Base-by-base conservation (phyloP, 1,140 invertebrate species). In the Drosophila quadrilineata region DNA sequence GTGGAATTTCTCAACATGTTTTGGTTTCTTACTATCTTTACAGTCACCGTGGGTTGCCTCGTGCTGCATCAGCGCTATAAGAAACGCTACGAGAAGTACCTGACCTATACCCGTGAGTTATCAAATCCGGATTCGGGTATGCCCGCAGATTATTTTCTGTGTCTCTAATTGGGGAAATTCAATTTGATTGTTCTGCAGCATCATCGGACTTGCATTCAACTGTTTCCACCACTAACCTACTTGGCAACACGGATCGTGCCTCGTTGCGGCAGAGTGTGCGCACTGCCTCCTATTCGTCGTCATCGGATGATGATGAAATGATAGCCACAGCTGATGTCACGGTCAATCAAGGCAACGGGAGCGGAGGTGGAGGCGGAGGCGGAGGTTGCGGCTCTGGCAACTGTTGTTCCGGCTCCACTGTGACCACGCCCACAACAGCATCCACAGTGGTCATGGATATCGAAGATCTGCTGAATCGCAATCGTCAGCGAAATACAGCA, bases 31-130 rank as follows among this genome's bases (percentile, higher is more conserved):
- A n/a, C n/a, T 50, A 17, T 52, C 10, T 60, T 88, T 90, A 17
- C 73, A 93, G 94, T 95, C 6, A 95, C 94, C 5, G 90, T 95
- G 14, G 93, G 94, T 0, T 94, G 93, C 72, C 90, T 96, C 19
- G 92, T 96, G 9, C 88, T 96, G 35, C 94, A 95, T 79, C 95
- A 96, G 75, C 91, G 94, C 40, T 94, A 94, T 71, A 91, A 91
- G 52, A 89, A 90, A 48, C 89, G 91, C 12, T 91, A 91, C 73
- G 90, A 90, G 45, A 90, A 91, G 49, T 92, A 92, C 66, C 75
- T 91, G 41, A 89, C 89, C 2, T 86, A 91, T 48, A 49, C 89
- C 21, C 75, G 85, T 54, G 89, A 90, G 53, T 57, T 90, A 17
- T 87, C 86, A 17, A 87, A 82, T 73, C 86, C 87, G 10, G 88